These are phyloP conservation scores for Tinea semifulvella DNA, from an alignment of 2,888 invertebrate species.

Conservation along the genomic window DNA sequence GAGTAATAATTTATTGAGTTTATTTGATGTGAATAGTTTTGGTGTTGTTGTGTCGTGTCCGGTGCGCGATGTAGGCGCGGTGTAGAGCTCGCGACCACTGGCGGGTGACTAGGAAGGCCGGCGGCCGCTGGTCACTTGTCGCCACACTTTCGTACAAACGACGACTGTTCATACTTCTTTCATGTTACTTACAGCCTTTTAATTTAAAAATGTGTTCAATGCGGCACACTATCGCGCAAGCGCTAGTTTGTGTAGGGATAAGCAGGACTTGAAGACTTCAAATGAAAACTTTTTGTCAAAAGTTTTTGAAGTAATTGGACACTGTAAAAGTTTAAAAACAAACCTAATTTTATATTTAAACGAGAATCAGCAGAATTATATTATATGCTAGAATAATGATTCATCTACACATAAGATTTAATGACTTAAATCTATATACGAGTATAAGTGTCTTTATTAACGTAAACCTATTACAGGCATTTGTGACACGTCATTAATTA, in stretches of 20 bases:
- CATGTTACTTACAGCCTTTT: slow-evolving; percentile 6
- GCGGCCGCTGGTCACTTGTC: slow-evolving; percentile 14
- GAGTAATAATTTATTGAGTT: not conserved
- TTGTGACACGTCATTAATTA: too few relatives aligned
- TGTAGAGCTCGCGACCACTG: slow-evolving; percentile 17
- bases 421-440: too few relatives aligned
- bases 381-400: too few relatives aligned
- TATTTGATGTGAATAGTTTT: slow-evolving; percentile 3
- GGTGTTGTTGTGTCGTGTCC: not conserved
- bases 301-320: too few relatives aligned
- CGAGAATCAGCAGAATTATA: too few relatives aligned
- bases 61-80: slow-evolving; percentile 19
- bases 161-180: not conserved
- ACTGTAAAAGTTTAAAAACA: too few relatives aligned
- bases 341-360: too few relatives aligned
- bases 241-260: slow-evolving; percentile 9
- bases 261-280: too few relatives aligned
- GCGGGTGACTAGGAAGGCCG: slow-evolving; percentile 11
- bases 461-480: too few relatives aligned
- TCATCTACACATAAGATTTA: too few relatives aligned
- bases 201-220: not conserved
- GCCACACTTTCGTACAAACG: slow-evolving; percentile 9
- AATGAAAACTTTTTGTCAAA: too few relatives aligned
- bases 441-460: too few relatives aligned
- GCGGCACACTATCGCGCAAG: slow-evolving; percentile 15